These are phyloP conservation scores for Glyptemys insculpta DNA, from an alignment of 2,797 vertebrate genomes.

Conservation along the genomic window DNA sequence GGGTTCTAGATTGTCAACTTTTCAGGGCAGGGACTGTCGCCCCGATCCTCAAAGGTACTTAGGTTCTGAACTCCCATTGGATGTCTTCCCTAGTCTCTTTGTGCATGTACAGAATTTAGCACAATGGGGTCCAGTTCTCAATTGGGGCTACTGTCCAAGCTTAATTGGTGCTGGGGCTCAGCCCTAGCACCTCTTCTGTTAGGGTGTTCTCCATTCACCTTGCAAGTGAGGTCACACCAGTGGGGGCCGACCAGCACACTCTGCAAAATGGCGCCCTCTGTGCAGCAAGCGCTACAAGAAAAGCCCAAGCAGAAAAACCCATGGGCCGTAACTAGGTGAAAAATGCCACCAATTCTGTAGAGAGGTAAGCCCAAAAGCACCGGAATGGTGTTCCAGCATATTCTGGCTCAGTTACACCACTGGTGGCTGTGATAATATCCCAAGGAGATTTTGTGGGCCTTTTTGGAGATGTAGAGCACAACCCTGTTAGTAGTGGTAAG, in stretches of 20 bases:
- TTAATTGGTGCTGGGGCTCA: not conserved
- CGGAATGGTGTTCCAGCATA: too few species aligned
- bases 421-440: not conserved
- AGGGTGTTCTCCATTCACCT: not conserved
- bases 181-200: not conserved
- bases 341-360: not conserved
- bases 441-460: not conserved
- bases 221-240: not conserved
- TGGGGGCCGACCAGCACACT: not conserved
- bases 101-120: not conserved
- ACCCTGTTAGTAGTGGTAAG: too few species aligned
- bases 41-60: not conserved
- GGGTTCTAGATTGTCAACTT: not conserved
- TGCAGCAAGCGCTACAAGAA: not conserved
- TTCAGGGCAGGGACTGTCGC: not conserved
- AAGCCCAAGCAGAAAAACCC: not conserved
- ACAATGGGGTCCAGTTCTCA: accelerated
- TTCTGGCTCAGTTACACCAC: not conserved
- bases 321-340: not conserved
- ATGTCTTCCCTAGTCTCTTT: not conserved
- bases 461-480: too few species aligned
- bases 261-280: not conserved
- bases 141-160: not conserved
- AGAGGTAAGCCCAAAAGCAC: not conserved
- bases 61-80: not conserved